Conservation (phyloP, 2,888 invertebrate species). For the Parascotia fuliginaria region DNA sequence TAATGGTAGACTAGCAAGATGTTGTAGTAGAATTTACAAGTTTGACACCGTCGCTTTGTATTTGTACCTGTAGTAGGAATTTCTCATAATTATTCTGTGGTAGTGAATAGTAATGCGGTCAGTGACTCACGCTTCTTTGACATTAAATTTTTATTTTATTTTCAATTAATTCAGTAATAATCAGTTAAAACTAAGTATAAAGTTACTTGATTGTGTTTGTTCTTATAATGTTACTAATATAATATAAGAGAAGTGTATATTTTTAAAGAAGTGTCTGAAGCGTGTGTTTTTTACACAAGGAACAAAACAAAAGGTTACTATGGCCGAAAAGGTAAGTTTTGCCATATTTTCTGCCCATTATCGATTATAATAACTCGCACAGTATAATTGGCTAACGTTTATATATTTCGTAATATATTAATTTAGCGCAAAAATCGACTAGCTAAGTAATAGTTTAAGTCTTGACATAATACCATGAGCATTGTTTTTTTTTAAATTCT, state of each 20-base stretch:
- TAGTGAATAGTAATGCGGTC: constrained; percentile 39
- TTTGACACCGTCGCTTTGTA: constrained; percentile 29
- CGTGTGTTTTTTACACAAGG: constrained; percentile 33
- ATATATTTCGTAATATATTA: not conserved
- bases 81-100: too few species aligned
- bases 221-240: constrained; percentile 27
- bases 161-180: constrained; percentile 38
- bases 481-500: constrained; percentile 23
- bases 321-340: constrained; percentile 65
- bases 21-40: constrained; percentile 26
- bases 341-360: constrained; percentile 6
- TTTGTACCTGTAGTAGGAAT: too few species aligned
- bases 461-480: constrained; percentile 7
- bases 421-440: not conserved
- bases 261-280: constrained; percentile 17
- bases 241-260: constrained; percentile 15
- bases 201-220: constrained; percentile 26
- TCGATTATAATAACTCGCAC: not conserved
- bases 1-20: not conserved
- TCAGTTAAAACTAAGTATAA: constrained; percentile 34
- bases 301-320: constrained; percentile 45
- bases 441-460: too few species aligned
- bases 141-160: constrained; percentile 47
- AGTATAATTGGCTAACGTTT: not conserved
- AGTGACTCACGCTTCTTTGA: constrained; percentile 49